Evolutionary conservation across 2,113 vertebrate species (phyloP), one percentile per base, ranked within the genome.

Genomic region (Eulemur macaco): DNA sequence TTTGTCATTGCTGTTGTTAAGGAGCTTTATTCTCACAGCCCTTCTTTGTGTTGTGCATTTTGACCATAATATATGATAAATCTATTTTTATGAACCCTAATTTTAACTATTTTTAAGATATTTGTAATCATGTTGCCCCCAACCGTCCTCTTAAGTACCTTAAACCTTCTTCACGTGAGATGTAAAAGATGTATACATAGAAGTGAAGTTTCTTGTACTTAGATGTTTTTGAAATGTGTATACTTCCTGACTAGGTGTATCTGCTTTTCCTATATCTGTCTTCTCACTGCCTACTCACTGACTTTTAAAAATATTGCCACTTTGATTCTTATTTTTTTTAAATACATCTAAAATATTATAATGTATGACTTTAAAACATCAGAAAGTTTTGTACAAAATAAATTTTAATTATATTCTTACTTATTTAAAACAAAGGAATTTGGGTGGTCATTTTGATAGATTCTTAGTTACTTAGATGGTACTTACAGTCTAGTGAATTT

Each of bases 401-500:
- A 73, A 54, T 25, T 86, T 78, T 80, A 60, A 73, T 93, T 64
- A 91, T 69, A 23, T 81, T 64, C 84, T 82, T 91, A 54, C 83
- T 87, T 91, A 56, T 54, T 94, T 87, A 85, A 77, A 86, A 47
- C 64, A 96, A 52, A 45, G 4, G 15, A 94, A 89, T 82, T 81
- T 69, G 12, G 77, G 6, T n/a, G n/a, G 21, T 81, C 47, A 94
- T 47, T 83, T 83, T 83, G n/a, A 83, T 56, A 95, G 56, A 8
- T 34, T 92, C 39, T 89, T 89, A 50, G 31, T 64, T 85, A 63
- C n/a, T 92, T 84, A 50, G 39, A 81, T 58, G 58, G 29, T 74
- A 80, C 54, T 94, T 83, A 54, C 0, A 94, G 12, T 21, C 60
- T 73, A 89, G 63, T 81, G 37, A 92, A 74, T 63, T 87, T 52